Percentiles rank a stretch among this genome's conserved stretches.
Conservation (phyloP, 2,113 vertebrate genomes). For the Malurus alboscapulatus region DNA sequence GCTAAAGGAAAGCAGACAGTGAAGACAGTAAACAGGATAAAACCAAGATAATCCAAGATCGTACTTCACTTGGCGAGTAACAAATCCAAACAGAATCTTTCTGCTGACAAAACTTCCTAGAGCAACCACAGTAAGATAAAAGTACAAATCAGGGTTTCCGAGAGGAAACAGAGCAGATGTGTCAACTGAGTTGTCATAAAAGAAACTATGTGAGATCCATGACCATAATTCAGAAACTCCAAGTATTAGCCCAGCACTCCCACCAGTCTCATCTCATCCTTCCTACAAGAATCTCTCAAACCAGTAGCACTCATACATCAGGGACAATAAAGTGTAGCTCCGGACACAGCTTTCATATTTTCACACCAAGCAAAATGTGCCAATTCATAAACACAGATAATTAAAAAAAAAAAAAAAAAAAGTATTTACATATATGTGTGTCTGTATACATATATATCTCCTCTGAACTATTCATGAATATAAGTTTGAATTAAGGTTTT, state of each 20-base stretch:
- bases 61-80: conserved; percentile 7
- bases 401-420: background rate
- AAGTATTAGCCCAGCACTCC: background rate
- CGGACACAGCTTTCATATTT: background rate
- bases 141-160: background rate
- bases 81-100: background rate
- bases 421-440: background rate
- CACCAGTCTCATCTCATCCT: background rate
- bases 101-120: background rate
- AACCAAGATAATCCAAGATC: conserved; percentile 1
- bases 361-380: background rate
- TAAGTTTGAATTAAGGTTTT: background rate
- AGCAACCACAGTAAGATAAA: background rate
- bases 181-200: background rate
- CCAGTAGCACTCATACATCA: background rate
- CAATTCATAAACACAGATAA: background rate
- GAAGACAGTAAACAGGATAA: background rate
- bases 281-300: background rate
- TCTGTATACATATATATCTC: too few relatives aligned
- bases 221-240: background rate
- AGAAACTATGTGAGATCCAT: background rate
- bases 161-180: background rate
- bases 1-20: background rate
- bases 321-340: background rate
- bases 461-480: background rate